Base-by-base conservation (phyloP, 2,113 vertebrate genomes). In the Silurus meridionalis region DNA sequence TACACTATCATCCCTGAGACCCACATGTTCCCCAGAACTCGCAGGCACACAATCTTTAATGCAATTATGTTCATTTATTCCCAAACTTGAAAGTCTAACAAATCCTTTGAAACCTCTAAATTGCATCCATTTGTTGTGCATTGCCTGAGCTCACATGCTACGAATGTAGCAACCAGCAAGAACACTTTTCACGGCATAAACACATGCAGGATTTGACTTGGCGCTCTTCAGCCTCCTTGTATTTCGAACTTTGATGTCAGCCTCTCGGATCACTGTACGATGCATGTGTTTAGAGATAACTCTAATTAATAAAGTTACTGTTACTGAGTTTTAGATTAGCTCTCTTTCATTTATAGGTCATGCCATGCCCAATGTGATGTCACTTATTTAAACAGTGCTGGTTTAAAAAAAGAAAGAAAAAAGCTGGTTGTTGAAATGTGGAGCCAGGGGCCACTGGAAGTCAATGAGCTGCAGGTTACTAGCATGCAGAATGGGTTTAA, bases 121-220 rank as follows among this genome's bases (percentile, higher is more conserved):
- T 89, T 64, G 60, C 53, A 57, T 77, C 67, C 58, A 23, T 78
- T 83, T 67, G 61, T 19, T 67, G 48, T 19, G 58, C n/a, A 71
- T 82, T 84, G 61, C 81, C 75, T 82, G 81, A 84, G 23, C 82
- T 66, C 37, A 75, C 75, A 82, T 17, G 66, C 84, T 84, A 25
- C 58, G 82, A 85, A 37, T 50, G 67, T 17, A 82, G 69, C 48
- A 72, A 53, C n/a, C 46, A 57, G 37, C 50, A 58, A 81, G 67
- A 46, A 53, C 77, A 67, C 64, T 71, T 69, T 61, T 77, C 69
- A 23, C 53, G 2, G 46, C 8, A 48, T 81, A 82, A 86, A 75
- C 71, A 64, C 72, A 50, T 25, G 72, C 61, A 57, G 60, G 67
- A 50, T 66, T 21, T 83, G 25, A 52, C n/a, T 83, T 83, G 74